These are phyloP conservation scores for Perccottus glenii DNA, from an alignment of 2,113 vertebrate species.

Conservation along the genomic window DNA sequence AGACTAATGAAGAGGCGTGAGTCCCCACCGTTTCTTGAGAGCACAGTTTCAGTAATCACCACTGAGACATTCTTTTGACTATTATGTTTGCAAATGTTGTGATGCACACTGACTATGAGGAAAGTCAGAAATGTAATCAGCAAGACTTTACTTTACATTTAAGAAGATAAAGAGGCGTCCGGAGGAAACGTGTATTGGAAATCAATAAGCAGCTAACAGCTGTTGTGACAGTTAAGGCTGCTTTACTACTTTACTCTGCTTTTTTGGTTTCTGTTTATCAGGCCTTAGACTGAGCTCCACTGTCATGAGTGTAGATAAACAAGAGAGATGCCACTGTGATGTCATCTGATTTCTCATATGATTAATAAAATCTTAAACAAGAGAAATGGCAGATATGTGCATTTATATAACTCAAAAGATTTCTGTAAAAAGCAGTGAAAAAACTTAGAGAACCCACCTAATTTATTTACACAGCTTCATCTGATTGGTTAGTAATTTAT, in stretches of 20 bases:
- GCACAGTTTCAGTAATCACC: slow-evolving; percentile 2
- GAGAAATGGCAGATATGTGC: no score
- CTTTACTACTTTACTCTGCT: slow-evolving; percentile 20
- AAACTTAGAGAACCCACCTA: no score
- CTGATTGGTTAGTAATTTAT: no score
- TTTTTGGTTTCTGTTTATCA: slow-evolving; percentile 12
- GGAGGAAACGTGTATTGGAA: slow-evolving; percentile 50
- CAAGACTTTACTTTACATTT: slow-evolving; percentile 33
- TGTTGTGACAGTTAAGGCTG: slow-evolving; percentile 32
- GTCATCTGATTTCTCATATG: no score
- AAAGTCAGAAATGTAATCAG: slow-evolving; percentile 45
- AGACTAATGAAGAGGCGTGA: neutral
- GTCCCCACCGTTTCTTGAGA: slow-evolving; percentile 1
- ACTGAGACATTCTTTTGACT: slow-evolving; percentile 38
- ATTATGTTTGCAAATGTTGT: slow-evolving; percentile 27
- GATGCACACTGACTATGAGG: slow-evolving; percentile 9
- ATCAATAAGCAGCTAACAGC: slow-evolving; percentile 60
- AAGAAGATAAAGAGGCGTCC: slow-evolving; percentile 18
- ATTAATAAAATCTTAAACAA: no score
- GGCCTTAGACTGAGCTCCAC: slow-evolving; percentile 26
- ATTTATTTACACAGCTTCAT: no score
- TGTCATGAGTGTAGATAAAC: slow-evolving; percentile 1
- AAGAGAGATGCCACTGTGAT: neutral
- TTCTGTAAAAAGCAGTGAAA: no score
- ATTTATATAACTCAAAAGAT: no score